Evolutionary conservation across 2,888 invertebrate species (phyloP).

Genomic region (Pteria penguin): DNA sequence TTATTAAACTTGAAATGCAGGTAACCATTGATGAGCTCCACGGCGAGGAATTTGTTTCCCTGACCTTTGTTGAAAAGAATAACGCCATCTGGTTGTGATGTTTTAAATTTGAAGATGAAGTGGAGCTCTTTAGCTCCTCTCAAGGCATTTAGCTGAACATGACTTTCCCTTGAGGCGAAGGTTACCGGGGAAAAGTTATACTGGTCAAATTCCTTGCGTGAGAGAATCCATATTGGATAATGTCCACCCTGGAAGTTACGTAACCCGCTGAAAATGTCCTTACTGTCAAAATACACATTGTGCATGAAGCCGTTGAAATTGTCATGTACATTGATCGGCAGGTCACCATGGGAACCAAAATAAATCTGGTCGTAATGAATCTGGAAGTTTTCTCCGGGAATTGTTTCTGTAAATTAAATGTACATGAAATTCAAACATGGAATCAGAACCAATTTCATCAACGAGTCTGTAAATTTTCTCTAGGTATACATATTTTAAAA

Average conservation of each 20-base stretch:
- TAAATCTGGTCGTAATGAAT: constrained; percentile 62
- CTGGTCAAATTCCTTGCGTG: constrained; percentile 1
- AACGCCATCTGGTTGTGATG: constrained; percentile 67
- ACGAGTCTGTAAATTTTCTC: too few relatives aligned
- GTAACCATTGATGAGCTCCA: constrained; percentile 72
- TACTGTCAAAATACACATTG: constrained; percentile 65
- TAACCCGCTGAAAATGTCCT: constrained; percentile 59
- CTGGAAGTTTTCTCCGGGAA: constrained; percentile 63
- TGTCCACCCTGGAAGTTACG: constrained; percentile 17
- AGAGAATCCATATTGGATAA: constrained; percentile 18
- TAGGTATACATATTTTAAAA: too few relatives aligned
- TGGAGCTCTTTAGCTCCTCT: constrained; percentile 51
- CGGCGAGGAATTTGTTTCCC: constrained; percentile 67
- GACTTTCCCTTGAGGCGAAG: constrained; percentile 57
- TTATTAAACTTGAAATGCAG: constrained; percentile 71
- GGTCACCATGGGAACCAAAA: constrained; percentile 57
- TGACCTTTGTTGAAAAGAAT: constrained; percentile 67
- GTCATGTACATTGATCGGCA: constrained; percentile 13
- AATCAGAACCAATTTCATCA: too few relatives aligned
- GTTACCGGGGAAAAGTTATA: constrained; percentile 59
- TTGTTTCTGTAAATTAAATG: constrained; percentile 49
- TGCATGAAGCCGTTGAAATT: constrained; percentile 71
- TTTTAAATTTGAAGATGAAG: constrained; percentile 71
- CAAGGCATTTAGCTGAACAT: constrained; percentile 59
- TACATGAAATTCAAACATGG: not conserved